phyloP scores from a whole-genome alignment of 2,113 vertebrate species.

The Phalacrocorax aristotelis region DNA sequence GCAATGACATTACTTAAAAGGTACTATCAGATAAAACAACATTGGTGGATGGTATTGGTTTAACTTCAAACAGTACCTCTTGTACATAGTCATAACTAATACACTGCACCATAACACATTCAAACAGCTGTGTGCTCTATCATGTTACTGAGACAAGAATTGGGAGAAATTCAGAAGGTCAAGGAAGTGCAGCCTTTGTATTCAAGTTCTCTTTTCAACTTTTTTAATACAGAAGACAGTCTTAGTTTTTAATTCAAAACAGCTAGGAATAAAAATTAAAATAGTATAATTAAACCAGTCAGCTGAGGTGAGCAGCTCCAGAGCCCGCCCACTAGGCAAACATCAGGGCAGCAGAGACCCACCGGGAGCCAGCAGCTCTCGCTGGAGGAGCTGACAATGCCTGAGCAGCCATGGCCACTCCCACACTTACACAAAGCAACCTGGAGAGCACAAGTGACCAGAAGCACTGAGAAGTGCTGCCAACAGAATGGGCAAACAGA shows the following conservation, averaged over 20 bases:
- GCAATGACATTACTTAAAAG: neutral
- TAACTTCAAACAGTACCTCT: neutral
- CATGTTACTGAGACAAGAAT: neutral
- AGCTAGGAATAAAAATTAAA: neutral
- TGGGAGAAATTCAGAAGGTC: neutral
- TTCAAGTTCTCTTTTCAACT: neutral
- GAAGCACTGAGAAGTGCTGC: fast-evolving
- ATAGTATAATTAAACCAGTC: neutral
- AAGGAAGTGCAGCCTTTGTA: neutral
- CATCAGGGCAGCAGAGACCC: fast-evolving
- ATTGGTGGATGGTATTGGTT: neutral
- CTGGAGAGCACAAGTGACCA: fast-evolving
- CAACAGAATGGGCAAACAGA: neutral
- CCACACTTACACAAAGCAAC: neutral
- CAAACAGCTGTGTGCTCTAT: neutral
- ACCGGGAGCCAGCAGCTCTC: no score
- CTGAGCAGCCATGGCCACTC: fast-evolving
- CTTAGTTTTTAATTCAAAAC: neutral
- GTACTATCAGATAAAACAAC: neutral
- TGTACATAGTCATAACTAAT: neutral
- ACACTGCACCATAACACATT: neutral
- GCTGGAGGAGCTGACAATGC: fast-evolving
- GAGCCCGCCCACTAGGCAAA: neutral
- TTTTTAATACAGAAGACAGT: neutral
- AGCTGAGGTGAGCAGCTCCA: neutral